Base-by-base conservation (phyloP, 2,113 vertebrate genomes). In the Piaya cayana region DNA sequence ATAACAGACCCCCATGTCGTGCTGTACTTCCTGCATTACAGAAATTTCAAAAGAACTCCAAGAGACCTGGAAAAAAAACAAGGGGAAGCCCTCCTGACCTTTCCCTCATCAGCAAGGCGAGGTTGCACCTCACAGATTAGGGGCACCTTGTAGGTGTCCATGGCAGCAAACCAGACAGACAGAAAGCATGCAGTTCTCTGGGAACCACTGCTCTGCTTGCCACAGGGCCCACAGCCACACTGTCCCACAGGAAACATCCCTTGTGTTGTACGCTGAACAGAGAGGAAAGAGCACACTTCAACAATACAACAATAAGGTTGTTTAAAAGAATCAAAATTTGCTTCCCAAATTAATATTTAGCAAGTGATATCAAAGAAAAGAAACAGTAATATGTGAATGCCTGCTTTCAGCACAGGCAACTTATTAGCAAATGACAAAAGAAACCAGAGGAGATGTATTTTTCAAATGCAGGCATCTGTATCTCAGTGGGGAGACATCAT, bases 241-340 rank as follows among this genome's bases (percentile, higher is more conserved):
- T 45, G 9, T 3, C 74, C 63, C 37, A 2, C 1, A 62, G 74
- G 47, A 53, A 74, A 19, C 42, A 47, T 10, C 9, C 32, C 34
- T 64, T 2, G 4, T 45, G 43, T 19, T 43, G 10, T 0, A 11
- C 3, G 18, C 53, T 39, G 21, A 74, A 20, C 21, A 56, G 59
- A 27, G 9, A 14, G 5, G 8, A 8, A 9, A 75, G 26, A 37
- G 34, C 36, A 60, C 11, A 1, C 43, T 42, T 3, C 0, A 0
- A 25, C 29, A 34, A 7, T 5, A 9, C 43, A 58, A 36, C 34
- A 37, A 3, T 16, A 25, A 49, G 45, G 8, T 7, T 16, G 36
- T 39, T 16, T 19, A 64, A 45, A 67, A 37, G 22, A 85, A 59
- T 39, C 26, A 43, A 70, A 67, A 29, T 25, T 30, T 42, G 67